phyloP scores from a whole-genome alignment of 2,797 vertebrate genomes.

The Catostomus latipinnis region DNA sequence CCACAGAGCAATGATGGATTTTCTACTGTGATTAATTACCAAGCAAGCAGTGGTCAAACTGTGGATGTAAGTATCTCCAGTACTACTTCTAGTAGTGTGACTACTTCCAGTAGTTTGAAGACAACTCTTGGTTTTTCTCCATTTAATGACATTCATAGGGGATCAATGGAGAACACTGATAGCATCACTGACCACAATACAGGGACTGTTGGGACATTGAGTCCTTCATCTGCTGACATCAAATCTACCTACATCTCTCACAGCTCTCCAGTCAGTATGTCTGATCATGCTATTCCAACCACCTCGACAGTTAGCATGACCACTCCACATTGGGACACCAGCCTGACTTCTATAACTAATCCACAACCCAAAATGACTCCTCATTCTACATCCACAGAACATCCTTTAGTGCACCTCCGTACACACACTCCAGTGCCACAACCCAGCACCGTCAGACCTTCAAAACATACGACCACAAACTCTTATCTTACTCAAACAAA shows the following conservation, averaged over 20 bases:
- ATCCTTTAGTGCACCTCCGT: not conserved
- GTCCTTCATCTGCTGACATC: not conserved
- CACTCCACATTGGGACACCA: conserved; percentile 1
- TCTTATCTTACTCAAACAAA: conserved; percentile 23
- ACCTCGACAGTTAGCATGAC: not conserved
- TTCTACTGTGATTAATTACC: too few relatives aligned
- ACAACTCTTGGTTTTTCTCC: conserved; percentile 9
- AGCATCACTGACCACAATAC: not conserved
- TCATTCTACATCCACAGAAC: conserved; percentile 30
- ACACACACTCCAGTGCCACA: conserved; percentile 7
- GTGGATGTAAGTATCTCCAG: not conserved
- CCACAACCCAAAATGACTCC: not conserved
- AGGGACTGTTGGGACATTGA: too few relatives aligned
- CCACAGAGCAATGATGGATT: not conserved
- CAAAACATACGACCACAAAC: conserved; percentile 14
- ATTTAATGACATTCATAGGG: not conserved
- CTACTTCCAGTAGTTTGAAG: not conserved
- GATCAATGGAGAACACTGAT: not conserved
- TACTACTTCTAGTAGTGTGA: conserved; percentile 6
- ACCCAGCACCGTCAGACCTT: conserved; percentile 12
- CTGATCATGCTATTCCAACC: not conserved
- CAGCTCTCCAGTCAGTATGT: conserved; percentile 1
- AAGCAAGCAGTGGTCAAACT: conserved; percentile 5
- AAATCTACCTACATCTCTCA: conserved; percentile 10
- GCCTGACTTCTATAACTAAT: not conserved